These are phyloP conservation scores for Microctonus aethiopoides DNA, from an alignment of 2,888 invertebrate genomes.

Conservation along the genomic window DNA sequence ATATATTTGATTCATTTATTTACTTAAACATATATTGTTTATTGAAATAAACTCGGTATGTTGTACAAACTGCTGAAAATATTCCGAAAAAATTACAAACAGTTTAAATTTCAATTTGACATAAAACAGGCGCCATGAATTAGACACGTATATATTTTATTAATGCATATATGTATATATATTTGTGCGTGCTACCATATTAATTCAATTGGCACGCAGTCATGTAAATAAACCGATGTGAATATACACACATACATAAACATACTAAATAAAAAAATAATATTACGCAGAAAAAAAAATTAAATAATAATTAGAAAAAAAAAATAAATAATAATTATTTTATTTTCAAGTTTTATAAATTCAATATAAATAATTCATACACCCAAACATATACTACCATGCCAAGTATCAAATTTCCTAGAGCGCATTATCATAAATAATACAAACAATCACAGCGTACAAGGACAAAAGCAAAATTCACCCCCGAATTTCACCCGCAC, in stretches of 20 bases:
- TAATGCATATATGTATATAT: neutral
- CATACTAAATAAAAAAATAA: too few relatives aligned
- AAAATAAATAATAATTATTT: neutral
- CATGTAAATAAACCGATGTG: neutral
- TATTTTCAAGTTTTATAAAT: neutral
- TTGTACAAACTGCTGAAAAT: too few relatives aligned
- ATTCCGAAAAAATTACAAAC: neutral
- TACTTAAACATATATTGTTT: too few relatives aligned
- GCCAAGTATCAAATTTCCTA: constrained; percentile 22
- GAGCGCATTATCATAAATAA: constrained; percentile 60
- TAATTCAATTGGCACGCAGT: neutral
- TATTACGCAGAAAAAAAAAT: too few relatives aligned
- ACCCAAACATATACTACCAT: neutral
- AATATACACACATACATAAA: too few relatives aligned
- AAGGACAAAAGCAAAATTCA: constrained; percentile 54
- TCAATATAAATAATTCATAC: neutral
- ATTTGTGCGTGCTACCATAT: neutral
- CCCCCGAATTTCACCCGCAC: constrained; percentile 34
- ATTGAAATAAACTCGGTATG: too few relatives aligned
- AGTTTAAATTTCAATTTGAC: neutral
- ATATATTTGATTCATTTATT: too few relatives aligned
- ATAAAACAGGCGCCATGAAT: too few relatives aligned
- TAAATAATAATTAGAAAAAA: too few relatives aligned
- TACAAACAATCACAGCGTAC: constrained; percentile 55
- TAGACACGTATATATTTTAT: too few relatives aligned